These are phyloP conservation scores for Drosophila orosa DNA, from an alignment of 1,140 invertebrate species.

Conservation along the genomic window DNA sequence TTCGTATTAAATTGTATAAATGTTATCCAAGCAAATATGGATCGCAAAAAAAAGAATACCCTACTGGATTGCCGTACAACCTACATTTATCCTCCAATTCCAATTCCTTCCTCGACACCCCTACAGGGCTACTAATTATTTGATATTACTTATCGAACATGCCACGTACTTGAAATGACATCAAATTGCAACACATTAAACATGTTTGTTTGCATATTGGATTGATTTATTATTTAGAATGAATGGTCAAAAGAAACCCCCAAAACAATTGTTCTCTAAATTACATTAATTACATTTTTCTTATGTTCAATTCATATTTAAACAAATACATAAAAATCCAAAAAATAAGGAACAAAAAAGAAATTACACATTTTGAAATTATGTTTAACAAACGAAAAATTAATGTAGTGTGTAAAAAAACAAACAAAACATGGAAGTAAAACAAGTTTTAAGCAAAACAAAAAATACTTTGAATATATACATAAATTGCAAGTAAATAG, in stretches of 20 bases:
- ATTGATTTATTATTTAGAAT: constrained; percentile 32
- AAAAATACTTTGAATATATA: constrained; percentile 79
- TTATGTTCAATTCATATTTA: constrained; percentile 50
- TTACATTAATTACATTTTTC: constrained; percentile 28
- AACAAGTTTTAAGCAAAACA: constrained; percentile 55
- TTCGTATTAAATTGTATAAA: constrained; percentile 66
- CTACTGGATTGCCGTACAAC: constrained; percentile 53
- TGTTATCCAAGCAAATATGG: constrained; percentile 47
- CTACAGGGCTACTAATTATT: constrained; percentile 25
- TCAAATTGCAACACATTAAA: constrained; percentile 57
- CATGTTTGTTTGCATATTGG: constrained; percentile 57
- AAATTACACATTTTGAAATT: constrained; percentile 68
- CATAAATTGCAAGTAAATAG: constrained; percentile 81
- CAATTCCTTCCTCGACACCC: constrained; percentile 17
- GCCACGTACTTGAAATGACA: constrained; percentile 73
- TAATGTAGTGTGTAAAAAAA: constrained; percentile 79
- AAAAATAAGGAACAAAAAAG: constrained; percentile 66
- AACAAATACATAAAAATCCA: constrained; percentile 51
- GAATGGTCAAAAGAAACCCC: constrained; percentile 18
- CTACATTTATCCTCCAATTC: constrained; percentile 28
- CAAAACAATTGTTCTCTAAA: constrained; percentile 19
- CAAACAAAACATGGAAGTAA: constrained; percentile 60
- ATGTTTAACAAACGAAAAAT: constrained; percentile 67
- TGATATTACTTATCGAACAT: constrained; percentile 63
- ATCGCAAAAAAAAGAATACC: constrained; percentile 57